Conservation (phyloP, 1,140 invertebrate genomes). For the Tyrophagus putrescentiae region DNA sequence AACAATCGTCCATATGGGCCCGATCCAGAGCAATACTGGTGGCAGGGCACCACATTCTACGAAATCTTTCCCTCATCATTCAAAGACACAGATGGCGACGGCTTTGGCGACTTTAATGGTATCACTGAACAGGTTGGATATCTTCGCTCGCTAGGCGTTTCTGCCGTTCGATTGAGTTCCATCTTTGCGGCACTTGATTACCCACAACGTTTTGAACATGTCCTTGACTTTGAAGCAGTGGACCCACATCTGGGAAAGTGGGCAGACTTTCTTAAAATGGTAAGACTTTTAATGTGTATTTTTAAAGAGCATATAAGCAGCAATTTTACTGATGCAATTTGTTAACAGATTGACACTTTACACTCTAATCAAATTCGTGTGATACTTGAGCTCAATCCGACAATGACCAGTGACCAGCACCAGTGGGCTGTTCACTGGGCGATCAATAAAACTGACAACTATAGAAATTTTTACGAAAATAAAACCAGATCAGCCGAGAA, state of each 20-base stretch:
- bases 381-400: conserved; percentile 46
- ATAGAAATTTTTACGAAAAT: conserved; percentile 24
- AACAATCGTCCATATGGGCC: background rate
- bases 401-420: conserved; percentile 26
- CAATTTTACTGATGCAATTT: background rate
- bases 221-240: conserved; percentile 45
- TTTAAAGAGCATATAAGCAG: background rate
- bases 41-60: conserved; percentile 61
- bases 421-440: conserved; percentile 27
- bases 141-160: conserved; percentile 43
- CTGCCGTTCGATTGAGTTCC: conserved; percentile 52
- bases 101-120: conserved; percentile 29
- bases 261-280: conserved; percentile 47
- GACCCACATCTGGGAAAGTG: conserved; percentile 46
- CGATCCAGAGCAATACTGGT: conserved; percentile 48
- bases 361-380: conserved; percentile 51
- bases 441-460: conserved; percentile 20
- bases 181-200: conserved; percentile 53
- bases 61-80: conserved; percentile 67
- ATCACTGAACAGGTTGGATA: conserved; percentile 24
- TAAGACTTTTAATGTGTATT: conserved; percentile 6
- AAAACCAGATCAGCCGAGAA: background rate
- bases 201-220: conserved; percentile 49
- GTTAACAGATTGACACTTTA: conserved; percentile 31
- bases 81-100: conserved; percentile 47